Base-by-base conservation (phyloP, 2,797 vertebrate species). In the Peromyscus nudipes region DNA sequence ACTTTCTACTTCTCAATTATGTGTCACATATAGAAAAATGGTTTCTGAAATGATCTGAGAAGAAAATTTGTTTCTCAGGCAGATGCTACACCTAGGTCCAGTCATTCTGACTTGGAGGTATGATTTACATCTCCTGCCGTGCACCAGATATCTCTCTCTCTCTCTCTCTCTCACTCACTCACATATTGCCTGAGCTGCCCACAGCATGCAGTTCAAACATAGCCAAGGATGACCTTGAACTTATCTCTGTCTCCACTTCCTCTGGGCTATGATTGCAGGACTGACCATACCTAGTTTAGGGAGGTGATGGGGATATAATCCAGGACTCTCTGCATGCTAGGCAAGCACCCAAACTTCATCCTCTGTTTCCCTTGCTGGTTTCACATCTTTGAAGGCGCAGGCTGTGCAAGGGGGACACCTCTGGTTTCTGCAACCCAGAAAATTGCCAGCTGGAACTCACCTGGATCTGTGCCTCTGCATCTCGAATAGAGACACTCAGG, bases 391-490 rank as follows among this genome's bases (percentile, higher is more conserved):
- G 57, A 5, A 43, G 1, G 10, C 3, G 11, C 62, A 12, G 17
- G 46, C 71, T 76, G 71, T n/a, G 10, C 4, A 37, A 19, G 19
- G 1, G 1, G 57, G 12, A 3, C 64, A 19, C 65, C 8, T 52
- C 55, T 46, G 31, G 12, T 23, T n/a, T 29, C 6, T 29, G 29
- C 14, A 23, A 19, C 55, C 6, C 8, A 13, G 10, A 46, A 12
- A 69, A 19, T 0, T n/a, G 69, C 25, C 2, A 0, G 57, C 77
- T 3, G 64, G 89, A 60, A 75, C 80, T 8, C 98, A 99, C 99
- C 99, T 99, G 99, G 97, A 99, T 99, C 98, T 99, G 99, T 0
- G 99, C 99, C 97, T 99, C 99, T 0, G 99, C 98, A 96, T 99
- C 99, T 95, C 99, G 98, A 93, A 99, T 97, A 0, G 99, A 99